A percentile compares a stretch with the other conserved stretches of the same genome.
Evolutionary conservation across 1,140 invertebrate genomes (phyloP).

Genomic region (Lucilia sericata): DNA sequence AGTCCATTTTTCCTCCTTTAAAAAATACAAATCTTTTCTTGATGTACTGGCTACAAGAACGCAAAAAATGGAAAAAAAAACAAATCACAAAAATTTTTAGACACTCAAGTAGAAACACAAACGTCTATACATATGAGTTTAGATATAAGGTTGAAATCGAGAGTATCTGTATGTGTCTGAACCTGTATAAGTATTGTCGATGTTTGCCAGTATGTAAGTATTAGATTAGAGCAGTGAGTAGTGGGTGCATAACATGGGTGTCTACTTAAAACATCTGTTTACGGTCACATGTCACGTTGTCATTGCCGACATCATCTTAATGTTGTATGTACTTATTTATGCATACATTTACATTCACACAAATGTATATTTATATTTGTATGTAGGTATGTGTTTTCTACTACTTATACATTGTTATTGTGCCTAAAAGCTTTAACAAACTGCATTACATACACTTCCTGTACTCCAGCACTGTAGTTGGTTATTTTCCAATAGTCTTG

Average conservation of each 20-base stretch:
- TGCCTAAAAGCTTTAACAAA: slow-evolving; percentile 29
- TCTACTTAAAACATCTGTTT: slow-evolving; percentile 43
- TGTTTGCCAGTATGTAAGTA: not conserved
- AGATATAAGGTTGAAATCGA: not conserved
- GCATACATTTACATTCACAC: not conserved
- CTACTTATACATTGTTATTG: not conserved
- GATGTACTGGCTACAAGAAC: too few relatives aligned
- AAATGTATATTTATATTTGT: not conserved
- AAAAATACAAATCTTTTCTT: too few relatives aligned
- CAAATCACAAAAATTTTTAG: not conserved
- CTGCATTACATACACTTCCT: slow-evolving; percentile 22
- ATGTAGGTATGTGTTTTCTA: too few relatives aligned
- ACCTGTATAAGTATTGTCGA: not conserved
- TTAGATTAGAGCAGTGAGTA: not conserved
- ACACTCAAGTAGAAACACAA: too few relatives aligned
- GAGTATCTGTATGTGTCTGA: not conserved
- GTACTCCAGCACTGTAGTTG: not conserved
- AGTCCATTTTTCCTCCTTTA: too few relatives aligned
- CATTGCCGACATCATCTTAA: slow-evolving; percentile 41
- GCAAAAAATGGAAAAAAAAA: not conserved
- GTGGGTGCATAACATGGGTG: not conserved
- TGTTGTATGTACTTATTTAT: slow-evolving; percentile 26
- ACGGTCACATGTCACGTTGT: slow-evolving; percentile 47
- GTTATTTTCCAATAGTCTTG: not conserved
- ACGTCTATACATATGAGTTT: not conserved